phyloP scores from a whole-genome alignment of 2,113 vertebrate species.

The Takifugu bimaculatus region DNA sequence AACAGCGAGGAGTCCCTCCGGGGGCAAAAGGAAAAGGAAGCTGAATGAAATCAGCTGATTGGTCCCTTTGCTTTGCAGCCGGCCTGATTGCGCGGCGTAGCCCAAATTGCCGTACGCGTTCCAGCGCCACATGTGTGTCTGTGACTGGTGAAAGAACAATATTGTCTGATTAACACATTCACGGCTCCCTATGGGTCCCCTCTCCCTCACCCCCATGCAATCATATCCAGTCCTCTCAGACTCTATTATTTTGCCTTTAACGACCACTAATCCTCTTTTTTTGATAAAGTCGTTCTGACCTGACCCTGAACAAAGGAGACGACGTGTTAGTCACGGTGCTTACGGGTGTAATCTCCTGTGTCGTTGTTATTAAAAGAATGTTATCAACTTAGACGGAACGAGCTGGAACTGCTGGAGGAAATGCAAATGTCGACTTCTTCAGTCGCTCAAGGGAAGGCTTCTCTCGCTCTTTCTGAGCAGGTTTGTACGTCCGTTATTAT shows the following conservation, averaged over 20 bases:
- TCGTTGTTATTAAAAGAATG: no score
- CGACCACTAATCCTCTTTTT: background rate
- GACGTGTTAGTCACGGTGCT: no score
- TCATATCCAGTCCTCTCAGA: background rate
- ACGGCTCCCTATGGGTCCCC: conserved; percentile 20
- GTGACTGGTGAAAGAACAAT: conserved; percentile 41
- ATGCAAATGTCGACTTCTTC: no score
- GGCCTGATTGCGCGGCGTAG: conserved; percentile 35
- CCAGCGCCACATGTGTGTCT: background rate
- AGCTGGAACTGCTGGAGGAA: no score
- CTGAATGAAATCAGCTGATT: conserved; percentile 7
- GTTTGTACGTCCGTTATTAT: no score
- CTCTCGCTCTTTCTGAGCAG: no score
- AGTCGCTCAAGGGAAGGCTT: no score
- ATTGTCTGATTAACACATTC: conserved; percentile 46
- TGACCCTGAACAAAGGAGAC: no score
- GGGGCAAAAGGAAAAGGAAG: background rate
- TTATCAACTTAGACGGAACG: no score
- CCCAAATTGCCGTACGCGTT: conserved; percentile 10
- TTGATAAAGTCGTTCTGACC: background rate
- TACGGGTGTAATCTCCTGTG: no score
- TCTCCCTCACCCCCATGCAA: conserved; percentile 25
- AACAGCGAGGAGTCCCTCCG: background rate
- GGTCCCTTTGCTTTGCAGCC: conserved; percentile 10
- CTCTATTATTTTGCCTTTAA: background rate